These are phyloP conservation scores for Euura saliciscinereae DNA, from an alignment of 1,140 invertebrate genomes.

Conservation along the genomic window DNA sequence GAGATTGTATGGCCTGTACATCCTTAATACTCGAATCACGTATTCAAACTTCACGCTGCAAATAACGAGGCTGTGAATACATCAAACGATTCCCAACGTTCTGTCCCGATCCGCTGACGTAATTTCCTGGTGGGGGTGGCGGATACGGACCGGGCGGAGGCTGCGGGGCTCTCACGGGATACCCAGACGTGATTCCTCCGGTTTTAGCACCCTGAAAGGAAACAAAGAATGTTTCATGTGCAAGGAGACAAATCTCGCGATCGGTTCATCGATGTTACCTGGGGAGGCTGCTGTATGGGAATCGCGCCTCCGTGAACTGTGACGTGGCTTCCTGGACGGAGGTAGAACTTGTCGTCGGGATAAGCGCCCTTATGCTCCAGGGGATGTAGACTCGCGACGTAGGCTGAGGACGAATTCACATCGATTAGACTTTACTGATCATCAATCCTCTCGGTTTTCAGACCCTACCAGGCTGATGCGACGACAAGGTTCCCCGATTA, in stretches of 20 bases:
- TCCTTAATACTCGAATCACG: conserved; percentile 8
- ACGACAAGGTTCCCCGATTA: conserved; percentile 38
- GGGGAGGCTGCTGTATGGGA: conserved; percentile 61
- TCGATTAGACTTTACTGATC: background rate
- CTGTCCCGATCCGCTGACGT: conserved; percentile 46
- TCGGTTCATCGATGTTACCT: conserved; percentile 42
- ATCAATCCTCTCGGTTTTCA: background rate
- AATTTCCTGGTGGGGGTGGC: conserved; percentile 48
- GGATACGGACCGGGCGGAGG: conserved; percentile 45
- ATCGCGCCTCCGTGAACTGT: conserved; percentile 59
- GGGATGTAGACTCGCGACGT: conserved; percentile 50
- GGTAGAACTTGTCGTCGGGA: conserved; percentile 55
- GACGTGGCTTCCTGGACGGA: conserved; percentile 57
- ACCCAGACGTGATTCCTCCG: conserved; percentile 64
- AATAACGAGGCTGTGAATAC: conserved; percentile 52
- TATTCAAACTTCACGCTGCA: conserved; percentile 47
- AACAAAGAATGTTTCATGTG: background rate
- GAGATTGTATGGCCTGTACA: too few relatives aligned
- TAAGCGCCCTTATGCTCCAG: conserved; percentile 49
- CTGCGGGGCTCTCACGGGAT: conserved; percentile 61
- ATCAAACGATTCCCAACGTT: conserved; percentile 50
- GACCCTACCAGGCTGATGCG: conserved; percentile 44
- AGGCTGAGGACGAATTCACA: conserved; percentile 33
- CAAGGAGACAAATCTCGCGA: background rate
- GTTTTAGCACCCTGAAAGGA: conserved; percentile 57